A percentile compares a stretch with the other conserved stretches of the same genome.
These are phyloP conservation scores for Poecilia picta DNA, from an alignment of 2,797 vertebrate genomes.

Conservation along the genomic window DNA sequence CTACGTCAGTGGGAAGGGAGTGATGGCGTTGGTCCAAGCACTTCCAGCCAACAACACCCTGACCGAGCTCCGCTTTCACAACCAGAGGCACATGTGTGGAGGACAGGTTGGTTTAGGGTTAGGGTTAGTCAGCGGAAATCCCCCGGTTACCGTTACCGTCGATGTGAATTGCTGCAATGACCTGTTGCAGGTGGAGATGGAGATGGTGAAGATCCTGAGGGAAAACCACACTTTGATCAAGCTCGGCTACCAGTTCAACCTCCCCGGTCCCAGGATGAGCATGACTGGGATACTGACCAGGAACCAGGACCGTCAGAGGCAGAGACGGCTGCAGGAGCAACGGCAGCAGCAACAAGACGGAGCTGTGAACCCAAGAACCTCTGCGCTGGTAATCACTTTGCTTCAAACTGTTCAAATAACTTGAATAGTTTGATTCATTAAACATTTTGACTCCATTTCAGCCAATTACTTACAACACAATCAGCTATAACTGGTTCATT, in stretches of 20 bases:
- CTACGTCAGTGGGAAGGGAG: conserved; percentile 92
- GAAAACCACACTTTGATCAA: conserved; percentile 93
- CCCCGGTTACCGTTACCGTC: background rate
- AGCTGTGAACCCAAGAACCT: conserved; percentile 81
- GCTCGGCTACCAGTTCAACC: conserved; percentile 96
- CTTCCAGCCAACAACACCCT: conserved; percentile 86
- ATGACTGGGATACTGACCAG: conserved; percentile 96
- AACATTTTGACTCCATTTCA: background rate
- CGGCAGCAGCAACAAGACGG: conserved; percentile 85
- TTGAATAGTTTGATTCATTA: background rate
- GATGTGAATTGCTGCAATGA: background rate
- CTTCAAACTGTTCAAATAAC: background rate
- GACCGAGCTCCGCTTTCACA: conserved; percentile 96
- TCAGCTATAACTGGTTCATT: background rate
- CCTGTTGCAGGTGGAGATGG: conserved; percentile 90
- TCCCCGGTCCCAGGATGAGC: conserved; percentile 95
- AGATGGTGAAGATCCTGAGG: conserved; percentile 92
- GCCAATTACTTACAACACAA: background rate
- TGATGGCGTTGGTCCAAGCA: conserved; percentile 91
- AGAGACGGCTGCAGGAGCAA: conserved; percentile 92
- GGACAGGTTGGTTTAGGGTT: conserved; percentile 63
- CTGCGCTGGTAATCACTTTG: conserved; percentile 67
- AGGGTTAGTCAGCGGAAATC: background rate
- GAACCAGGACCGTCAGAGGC: conserved; percentile 96
- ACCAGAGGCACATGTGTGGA: conserved; percentile 89